Evolutionary conservation across 2,797 vertebrate genomes (phyloP), one percentile per base, ranked within the genome.

Genomic region (Dermochelys coriacea): DNA sequence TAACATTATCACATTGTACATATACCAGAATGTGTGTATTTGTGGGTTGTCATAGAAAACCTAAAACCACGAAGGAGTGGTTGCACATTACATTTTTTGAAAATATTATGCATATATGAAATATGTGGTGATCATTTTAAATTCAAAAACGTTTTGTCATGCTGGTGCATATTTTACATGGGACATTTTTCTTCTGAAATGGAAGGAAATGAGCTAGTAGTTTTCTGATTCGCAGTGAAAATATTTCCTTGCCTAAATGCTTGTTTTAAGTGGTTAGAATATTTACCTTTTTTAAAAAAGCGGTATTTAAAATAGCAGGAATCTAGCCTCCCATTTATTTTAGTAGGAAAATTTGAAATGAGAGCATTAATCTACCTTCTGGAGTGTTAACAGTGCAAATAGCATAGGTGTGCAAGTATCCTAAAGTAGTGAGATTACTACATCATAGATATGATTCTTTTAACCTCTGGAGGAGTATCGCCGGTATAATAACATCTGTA

Each of bases 171-270:
- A 78, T 57, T 93, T 88, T 84, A 92, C 59, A 80, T 82, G 90
- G 95, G 34, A 82, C 8, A 14, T 95, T 96, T 90, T 94, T 94
- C 82, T 95, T 55, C 45, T 94, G 74, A 88, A 88, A 19, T 91
- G 80, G 47, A 68, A 95, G 84, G 64, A 95, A 95, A 91, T 91
- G 37, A 88, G 79, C 52, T 61, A 83, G 71, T 77, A 80, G 29
- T 91, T 52, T 93, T 34, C 77, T 84, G 82, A 25, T 89, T 96
- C 51, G 19, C 91, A 50, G 75, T 37, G 19, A 80, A 89, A 80
- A 71, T 93, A 79, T 95, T 96, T 81, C 88, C 47, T 84, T 88
- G 41, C 71, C 91, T 54, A 88, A 77, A 93, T 90, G n/a, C 19
- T 41, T 87, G 96, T 81, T 94, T 93, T 54, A 85, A 94, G 84